Conservation (phyloP, 2,888 invertebrate species). For the Panopea generosa region DNA sequence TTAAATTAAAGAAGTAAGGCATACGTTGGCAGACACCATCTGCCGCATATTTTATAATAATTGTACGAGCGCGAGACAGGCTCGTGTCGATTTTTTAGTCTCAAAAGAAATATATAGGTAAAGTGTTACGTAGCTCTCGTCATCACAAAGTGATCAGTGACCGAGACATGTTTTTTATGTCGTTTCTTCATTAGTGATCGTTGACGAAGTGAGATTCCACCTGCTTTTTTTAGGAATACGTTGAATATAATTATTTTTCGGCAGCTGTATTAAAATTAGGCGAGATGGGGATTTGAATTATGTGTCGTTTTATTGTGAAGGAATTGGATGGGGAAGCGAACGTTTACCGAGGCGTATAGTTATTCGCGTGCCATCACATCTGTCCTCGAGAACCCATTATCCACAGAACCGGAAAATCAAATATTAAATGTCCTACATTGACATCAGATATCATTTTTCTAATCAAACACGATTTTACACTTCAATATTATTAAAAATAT, state of each 20-base stretch:
- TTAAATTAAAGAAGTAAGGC: constrained; percentile 28
- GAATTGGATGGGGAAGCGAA: constrained; percentile 10
- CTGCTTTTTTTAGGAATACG: constrained; percentile 47
- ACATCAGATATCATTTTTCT: constrained; percentile 8
- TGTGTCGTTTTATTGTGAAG: constrained; percentile 7
- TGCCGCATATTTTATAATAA: constrained; percentile 26
- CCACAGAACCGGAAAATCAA: neutral
- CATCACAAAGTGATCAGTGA: constrained; percentile 31
- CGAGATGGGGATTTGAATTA: constrained; percentile 16
- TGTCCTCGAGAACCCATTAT: constrained; percentile 36
- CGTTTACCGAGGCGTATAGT: constrained; percentile 40
- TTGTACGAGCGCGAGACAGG: constrained; percentile 23
- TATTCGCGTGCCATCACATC: constrained; percentile 64
- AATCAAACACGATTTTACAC: constrained; percentile 31
- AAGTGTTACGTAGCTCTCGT: constrained; percentile 26
- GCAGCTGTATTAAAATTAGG: constrained; percentile 64
- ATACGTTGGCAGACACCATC: constrained; percentile 8
- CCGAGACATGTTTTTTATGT: constrained; percentile 28
- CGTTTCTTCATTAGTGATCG: constrained; percentile 13
- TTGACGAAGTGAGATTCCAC: constrained; percentile 43
- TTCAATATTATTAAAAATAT: constrained; percentile 13
- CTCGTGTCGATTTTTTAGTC: constrained; percentile 28
- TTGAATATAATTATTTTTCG: neutral
- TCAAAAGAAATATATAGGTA: constrained; percentile 34
- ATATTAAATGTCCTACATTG: neutral